Base-by-base conservation (phyloP, 2,797 vertebrate species). In the Cyprinella venusta region DNA sequence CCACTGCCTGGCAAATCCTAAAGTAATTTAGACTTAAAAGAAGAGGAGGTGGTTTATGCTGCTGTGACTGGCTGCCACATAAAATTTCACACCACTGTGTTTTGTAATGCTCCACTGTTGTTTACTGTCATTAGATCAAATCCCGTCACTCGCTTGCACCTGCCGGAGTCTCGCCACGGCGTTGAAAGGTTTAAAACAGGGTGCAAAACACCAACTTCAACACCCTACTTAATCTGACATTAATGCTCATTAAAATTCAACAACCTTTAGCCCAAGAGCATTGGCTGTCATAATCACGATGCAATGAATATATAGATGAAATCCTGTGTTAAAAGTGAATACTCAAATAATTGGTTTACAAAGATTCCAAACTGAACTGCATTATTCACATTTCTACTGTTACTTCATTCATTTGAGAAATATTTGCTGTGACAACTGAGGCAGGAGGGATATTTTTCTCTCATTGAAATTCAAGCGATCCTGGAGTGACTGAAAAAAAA, bases 1-100 rank as follows among this genome's bases (percentile, higher is more conserved):
- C 90, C 88, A 88, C 86, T 86, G 88, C 85, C 89, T 89, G 88
- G 82, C 79, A 92, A 93, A 93, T 92, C 91, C 90, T 87, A 84
- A 63, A 91, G 88, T 93, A 86, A 90, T 92, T 93, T 93, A 87
- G 82, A 83, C 52, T 88, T 84, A 86, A 88, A 87, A 88, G 76
- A 88, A 82, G 87, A 88, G 86, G 77, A 85, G 84, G 88, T 80
- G 90, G 89, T 87, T 91, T 84, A 86, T 18, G 33, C 63, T 36
- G 69, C 84, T 87, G 76, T 88, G 82, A 91, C 89, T 86, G 86
- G 68, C 87, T 93, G 93, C 90, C 93, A 92, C 89, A 85, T 80
- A 64, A 33, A 86, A 92, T 93, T 93, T 94, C 91, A 92, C 91
- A 91, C 83, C 40, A 42, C 54, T 18, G 74, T 3, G 74, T 84